Conservation (phyloP, 64 coral and sea anemone genomes). For the Hydrozoanthus tunicans region DNA sequence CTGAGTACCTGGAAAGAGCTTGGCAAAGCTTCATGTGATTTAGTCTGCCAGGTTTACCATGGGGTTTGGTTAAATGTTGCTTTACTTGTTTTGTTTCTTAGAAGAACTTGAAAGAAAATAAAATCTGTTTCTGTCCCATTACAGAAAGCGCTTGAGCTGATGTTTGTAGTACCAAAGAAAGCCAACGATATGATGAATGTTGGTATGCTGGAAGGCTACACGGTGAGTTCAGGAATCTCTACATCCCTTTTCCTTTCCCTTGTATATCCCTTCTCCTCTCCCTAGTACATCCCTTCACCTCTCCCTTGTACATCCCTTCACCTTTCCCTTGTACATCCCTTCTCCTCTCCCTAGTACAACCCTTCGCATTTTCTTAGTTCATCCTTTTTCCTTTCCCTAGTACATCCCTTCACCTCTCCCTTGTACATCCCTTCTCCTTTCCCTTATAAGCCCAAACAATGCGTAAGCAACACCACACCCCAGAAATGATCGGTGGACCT, state of each 20-base stretch:
- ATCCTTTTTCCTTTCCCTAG: too few relatives aligned
- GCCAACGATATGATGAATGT: slow-evolving; percentile 99
- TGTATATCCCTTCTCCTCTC: background rate
- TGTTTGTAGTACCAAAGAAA: slow-evolving; percentile 97
- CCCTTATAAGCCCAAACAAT: too few relatives aligned
- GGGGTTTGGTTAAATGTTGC: too few relatives aligned
- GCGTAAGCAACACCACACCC: too few relatives aligned
- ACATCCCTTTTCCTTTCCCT: background rate
- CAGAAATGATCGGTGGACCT: too few relatives aligned
- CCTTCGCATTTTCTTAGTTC: too few relatives aligned
- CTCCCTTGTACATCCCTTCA: background rate
- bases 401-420: too few relatives aligned
- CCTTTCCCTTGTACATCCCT: background rate
- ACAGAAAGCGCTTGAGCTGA: slow-evolving; percentile 91
- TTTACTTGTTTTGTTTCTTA: background rate
- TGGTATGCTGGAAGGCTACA: slow-evolving; percentile 97
- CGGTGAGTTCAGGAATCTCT: slow-evolving; percentile 33
- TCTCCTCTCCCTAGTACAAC: too few relatives aligned
- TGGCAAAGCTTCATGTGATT: too few relatives aligned
- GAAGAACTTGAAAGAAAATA: background rate
- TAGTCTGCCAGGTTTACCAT: too few relatives aligned
- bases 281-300: background rate
- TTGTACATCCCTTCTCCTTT: too few relatives aligned
- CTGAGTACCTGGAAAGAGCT: too few relatives aligned
- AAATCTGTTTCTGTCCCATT: background rate